Evolutionary conservation across 2,888 invertebrate genomes (phyloP), one percentile per base, ranked within the genome.

Genomic region (Lasioglossum calceatum): DNA sequence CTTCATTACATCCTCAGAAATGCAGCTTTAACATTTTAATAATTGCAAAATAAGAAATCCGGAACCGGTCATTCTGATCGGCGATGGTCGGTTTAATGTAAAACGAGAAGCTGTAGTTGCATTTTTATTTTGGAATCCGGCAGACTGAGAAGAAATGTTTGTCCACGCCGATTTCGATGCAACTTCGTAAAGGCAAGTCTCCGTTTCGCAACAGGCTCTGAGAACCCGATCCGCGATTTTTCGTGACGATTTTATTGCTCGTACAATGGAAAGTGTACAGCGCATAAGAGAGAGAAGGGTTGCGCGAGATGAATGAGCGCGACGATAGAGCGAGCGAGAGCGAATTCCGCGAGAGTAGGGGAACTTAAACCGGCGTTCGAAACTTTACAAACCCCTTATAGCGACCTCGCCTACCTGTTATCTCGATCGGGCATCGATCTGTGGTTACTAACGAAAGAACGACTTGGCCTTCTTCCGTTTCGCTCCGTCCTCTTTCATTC

Each of bases 371-470:
- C 79, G 85, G 80, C 87, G 90, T 91, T 92, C 82, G 88, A 90
- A 92, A 92, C 87, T 92, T 92, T 87, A 89, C 84, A 86, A 88
- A 86, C 83, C 84, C 79, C 81, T 84, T 88, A 79, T 76, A 87
- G 81, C 87, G 85, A 82, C 84, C 88, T 88, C 87, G 87, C 87
- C 89, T 92, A 92, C 92, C 90, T 91, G 93, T 93, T 93, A 93
- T 93, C 93, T 92, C 92, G 92, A 93, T 92, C 91, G 90, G 90
- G 84, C 90, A 93, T 93, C 93, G 93, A 93, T 93, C 92, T 91
- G 72, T 73, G 90, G 90, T 92, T 93, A 91, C 90, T 90, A 92
- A 92, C 91, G 92, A 92, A 92, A 91, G 92, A 93, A 90, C 92
- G 91, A 91, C 91, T 92, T 81, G 50, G 82, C 87, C 89, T 89